Evolutionary conservation across 2,888 invertebrate species (phyloP), one percentile per base, ranked within the genome.

Genomic region (Heteropelma amictum): DNA sequence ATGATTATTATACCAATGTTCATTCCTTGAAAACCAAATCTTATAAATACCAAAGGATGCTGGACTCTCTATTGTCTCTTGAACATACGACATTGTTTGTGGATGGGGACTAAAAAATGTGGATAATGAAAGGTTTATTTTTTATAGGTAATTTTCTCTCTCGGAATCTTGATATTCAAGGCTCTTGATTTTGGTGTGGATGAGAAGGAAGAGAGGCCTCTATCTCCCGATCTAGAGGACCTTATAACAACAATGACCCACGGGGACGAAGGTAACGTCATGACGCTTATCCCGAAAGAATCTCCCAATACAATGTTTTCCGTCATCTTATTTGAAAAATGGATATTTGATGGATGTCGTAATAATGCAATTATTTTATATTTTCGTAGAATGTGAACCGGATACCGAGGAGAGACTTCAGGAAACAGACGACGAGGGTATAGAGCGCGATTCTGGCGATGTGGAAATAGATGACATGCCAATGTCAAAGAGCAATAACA

Each of bases 121-220:
- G n/a, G n/a, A n/a, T n/a, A n/a, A 56, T 45, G 1, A 8, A 23
- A 21, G 1, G 33, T 28, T 38, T 7, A 3, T 14, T 19, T 89
- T 85, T 92, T 92, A 1, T 92, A 97, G 96, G 91, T 95, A 86
- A 92, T 96, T 81, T 93, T 93, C 77, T 93, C 94, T 82, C 90
- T 98, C 84, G 98, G 97, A 47, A 91, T 95, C 83, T 93, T 96
- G 81, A 93, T 98, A 81, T 98, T 96, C 90, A 93, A 94, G 83
- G 97, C 98, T 38, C 91, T 98, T 89, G 98, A 98, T 90, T 97
- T 94, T 90, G 96, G 96, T 80, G 92, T 96, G 84, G 93, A 93
- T 45, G 95, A 94, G 82, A 95, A 95, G 77, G 97, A 97, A 90
- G 97, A 98, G 90, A 92, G 96, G 81, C 93, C 94, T 82, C 93